Evolutionary conservation across 2,113 vertebrate species (phyloP), one percentile per base, ranked within the genome.

Genomic region (Bagarius yarrelli): DNA sequence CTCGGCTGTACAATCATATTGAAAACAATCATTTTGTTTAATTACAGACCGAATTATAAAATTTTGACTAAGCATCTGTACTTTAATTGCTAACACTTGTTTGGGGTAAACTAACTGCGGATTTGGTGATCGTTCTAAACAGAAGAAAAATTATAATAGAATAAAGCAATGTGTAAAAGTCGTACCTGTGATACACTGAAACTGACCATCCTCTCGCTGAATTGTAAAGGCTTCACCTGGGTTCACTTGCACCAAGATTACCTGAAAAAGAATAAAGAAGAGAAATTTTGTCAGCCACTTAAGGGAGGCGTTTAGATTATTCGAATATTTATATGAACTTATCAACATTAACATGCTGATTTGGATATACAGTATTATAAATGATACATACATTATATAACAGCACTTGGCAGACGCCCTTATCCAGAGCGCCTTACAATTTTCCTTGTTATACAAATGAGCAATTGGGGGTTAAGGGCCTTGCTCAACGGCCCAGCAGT

Each of bases 221-320:
- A 98, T 98, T 87, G 97, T 98, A 93, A 99, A 99, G 90, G 96
- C 94, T 92, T 99, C 97, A 89, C 97, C 97, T 93, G 97, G 96
- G 91, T 99, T 99, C 93, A 98, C 97, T 93, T 99, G 97, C 91
- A 99, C 97, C 95, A 99, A 94, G 94, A 99, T 99, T 93, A 99
- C 96, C 97, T 99, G 91, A 34, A 19, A 76, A 44, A 36, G 67
- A 44, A 34, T 2, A 4, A 40, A 40, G 6, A 47, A 47, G 9
- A 8, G 44, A 27, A 71, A 19, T 25, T 18, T 1, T 14, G 59
- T 63, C 18, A 56, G 14, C 53, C 1, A 19, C 4, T 18, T 30
- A n/a, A 47, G 30, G 21, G 50, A 63, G 25, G 2, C 14, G 11
- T 66, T 66, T 53, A n/a, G n/a, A n/a, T n/a, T 53, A 27, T 50